Evolutionary conservation across 2,888 invertebrate genomes (phyloP), one percentile per base, ranked within the genome.

Genomic region (Ditula angustiorana): DNA sequence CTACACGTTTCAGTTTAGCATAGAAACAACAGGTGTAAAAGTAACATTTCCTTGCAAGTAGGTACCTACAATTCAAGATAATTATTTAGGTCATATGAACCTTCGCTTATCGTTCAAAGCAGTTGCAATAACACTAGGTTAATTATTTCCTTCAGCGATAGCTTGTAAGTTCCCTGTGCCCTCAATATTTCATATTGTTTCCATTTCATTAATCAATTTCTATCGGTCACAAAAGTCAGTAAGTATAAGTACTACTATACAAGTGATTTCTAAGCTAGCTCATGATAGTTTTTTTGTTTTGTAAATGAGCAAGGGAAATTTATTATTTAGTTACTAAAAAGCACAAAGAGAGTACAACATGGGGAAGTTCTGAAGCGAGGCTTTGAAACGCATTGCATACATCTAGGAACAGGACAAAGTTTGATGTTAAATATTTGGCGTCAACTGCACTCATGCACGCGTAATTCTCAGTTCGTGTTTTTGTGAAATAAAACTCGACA

Each of bases 131-230:
- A 80, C 84, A 81, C 75, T 83, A 79, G 86, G 87, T 84, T 86
- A 86, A 86, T 79, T 80, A 81, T 84, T 87, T 83, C 80, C 81
- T 82, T 73, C 72, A 76, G 68, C 75, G 77, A 73, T 75, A 76
- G 78, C 70, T 78, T 74, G 73, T 80, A 78, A 78, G 81, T 82
- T 80, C 81, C 77, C 72, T 65, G 66, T 71, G 85, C 70, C 87
- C 88, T 80, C 81, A 75, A 85, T 88, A 81, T 74, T 69, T 67
- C 69, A 69, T 76, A 83, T 86, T 85, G 84, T 86, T 87, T 79
- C 77, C 69, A 67, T 68, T 76, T 63, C 82, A 88, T 23, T 24
- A 24, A 50, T 50, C 55, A 4, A 21, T 58, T 52, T 26, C 30
- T 46, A 55, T 35, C 53, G 23, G 16, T 30, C 37, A 16, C 26